Evolutionary conservation across 2,797 vertebrate species (phyloP), one percentile per base, ranked within the genome.

Genomic region (Siniperca undulata): DNA sequence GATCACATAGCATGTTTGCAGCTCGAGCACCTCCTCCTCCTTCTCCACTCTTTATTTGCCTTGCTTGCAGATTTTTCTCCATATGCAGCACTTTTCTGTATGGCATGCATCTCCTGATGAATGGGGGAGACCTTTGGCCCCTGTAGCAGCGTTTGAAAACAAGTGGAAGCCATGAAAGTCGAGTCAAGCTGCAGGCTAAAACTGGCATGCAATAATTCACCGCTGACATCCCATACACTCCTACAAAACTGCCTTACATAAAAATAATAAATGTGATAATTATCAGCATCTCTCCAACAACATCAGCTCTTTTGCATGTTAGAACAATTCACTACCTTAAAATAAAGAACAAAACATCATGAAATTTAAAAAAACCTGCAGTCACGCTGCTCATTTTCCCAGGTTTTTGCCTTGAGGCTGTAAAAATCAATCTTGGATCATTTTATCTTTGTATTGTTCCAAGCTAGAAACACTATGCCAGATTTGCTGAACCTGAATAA

Each of bases 21-120:
- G 81, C 80, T 59, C 40, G 34, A 53, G 68, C 12, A 1, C 80
- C 82, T 65, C 70, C 19, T 59, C 77, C 83, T 53, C 78, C 52
- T 74, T 78, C 81, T 19, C 66, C 74, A 13, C 53, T 67, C 62
- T 50, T 38, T 76, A 90, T 92, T 86, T 92, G 90, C 92, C 76
- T 86, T 16, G 86, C 89, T 88, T 90, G 93, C 93, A 93, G 81
- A 92, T 92, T 95, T 94, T 94, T 83, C 87, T 88, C 84, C 89
- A 68, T 74, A 85, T 92, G 86, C 93, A 93, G 91, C 93, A 93
- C 60, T 92, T 92, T 88, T 84, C 60, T 40, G 78, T 81, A 85
- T 87, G 86, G 64, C 83, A 77, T 82, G 74, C 80, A 52, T 71
- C 77, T 81, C 64, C 88, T 94, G 94, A 94, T 94, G 89, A 93